These are phyloP conservation scores for Chirona hameri DNA, from an alignment of 2,888 invertebrate genomes.

Conservation along the genomic window DNA sequence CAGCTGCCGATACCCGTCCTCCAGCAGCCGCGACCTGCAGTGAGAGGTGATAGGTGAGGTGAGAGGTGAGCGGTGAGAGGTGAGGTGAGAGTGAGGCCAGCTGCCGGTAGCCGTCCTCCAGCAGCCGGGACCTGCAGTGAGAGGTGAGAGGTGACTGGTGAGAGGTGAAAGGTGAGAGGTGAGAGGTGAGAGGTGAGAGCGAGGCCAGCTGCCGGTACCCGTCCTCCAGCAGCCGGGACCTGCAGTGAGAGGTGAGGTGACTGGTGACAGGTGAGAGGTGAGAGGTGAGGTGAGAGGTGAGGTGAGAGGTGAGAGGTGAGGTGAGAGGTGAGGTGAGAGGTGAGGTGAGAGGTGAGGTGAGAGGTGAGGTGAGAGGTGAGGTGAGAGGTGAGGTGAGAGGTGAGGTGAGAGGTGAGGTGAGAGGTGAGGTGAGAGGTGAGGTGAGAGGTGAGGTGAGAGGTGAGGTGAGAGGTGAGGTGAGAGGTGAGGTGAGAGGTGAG, in stretches of 20 bases:
- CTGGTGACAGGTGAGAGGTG: too few relatives aligned
- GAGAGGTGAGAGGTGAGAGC: too few relatives aligned
- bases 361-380: slow-evolving; percentile 4
- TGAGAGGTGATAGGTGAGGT: too few relatives aligned
- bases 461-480: too few relatives aligned
- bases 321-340: too few relatives aligned
- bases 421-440: too few relatives aligned
- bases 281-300: slow-evolving; percentile 60
- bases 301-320: slow-evolving; percentile 30
- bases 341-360: slow-evolving; percentile 13
- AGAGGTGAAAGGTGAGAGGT: too few relatives aligned
- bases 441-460: slow-evolving; percentile 13
- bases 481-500: slow-evolving; percentile 10
- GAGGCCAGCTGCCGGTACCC: too few relatives aligned
- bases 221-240: slow-evolving; percentile 74
- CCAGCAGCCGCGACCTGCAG: neutral
- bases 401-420: slow-evolving; percentile 3
- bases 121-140: slow-evolving; percentile 52
- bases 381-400: too few relatives aligned
- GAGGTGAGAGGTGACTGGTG: too few relatives aligned
- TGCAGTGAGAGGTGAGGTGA: slow-evolving; percentile 70
- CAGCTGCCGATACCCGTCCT: slow-evolving; percentile 36
- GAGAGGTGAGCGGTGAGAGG: too few relatives aligned
- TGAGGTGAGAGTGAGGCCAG: too few relatives aligned
- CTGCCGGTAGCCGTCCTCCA: slow-evolving; percentile 36